Evolutionary conservation across 2,797 vertebrate genomes (phyloP).

Genomic region (Rhinella marina): DNA sequence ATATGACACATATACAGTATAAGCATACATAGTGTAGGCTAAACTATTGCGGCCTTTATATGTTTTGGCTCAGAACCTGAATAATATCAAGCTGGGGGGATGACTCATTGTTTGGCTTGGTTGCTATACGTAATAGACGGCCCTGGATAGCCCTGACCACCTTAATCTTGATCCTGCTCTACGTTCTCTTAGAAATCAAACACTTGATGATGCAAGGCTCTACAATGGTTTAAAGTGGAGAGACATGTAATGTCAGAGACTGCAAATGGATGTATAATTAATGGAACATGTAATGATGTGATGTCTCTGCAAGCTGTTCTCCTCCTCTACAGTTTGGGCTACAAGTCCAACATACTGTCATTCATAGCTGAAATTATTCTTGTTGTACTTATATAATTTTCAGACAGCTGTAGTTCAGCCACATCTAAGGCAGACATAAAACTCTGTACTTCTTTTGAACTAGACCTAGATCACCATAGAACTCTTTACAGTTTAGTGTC

Average conservation of each 20-base stretch:
- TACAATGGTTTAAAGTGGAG: not conserved
- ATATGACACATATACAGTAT: not conserved
- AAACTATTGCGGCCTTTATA: not conserved
- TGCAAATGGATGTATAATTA: not conserved
- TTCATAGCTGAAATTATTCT: not conserved
- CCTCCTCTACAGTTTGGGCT: not conserved
- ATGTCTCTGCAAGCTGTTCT: not conserved
- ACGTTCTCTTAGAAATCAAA: not conserved
- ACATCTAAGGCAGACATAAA: not conserved
- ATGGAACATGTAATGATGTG: slow-evolving; percentile 18
- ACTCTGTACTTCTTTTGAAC: not conserved
- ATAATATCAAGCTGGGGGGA: not conserved
- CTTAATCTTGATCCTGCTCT: not conserved
- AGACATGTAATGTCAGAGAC: not conserved
- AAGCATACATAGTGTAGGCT: too few relatives aligned
- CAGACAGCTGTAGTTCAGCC: not conserved
- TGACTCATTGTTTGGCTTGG: not conserved
- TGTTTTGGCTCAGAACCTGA: not conserved
- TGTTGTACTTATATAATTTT: not conserved
- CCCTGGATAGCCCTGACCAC: not conserved
- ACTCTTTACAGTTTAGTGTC: too few relatives aligned
- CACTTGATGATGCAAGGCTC: not conserved
- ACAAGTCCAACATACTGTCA: not conserved
- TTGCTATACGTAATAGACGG: slow-evolving; percentile 4
- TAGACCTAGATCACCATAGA: not conserved